Base-by-base conservation (phyloP, 2,888 invertebrate genomes). In the Smittia sp. region DNA sequence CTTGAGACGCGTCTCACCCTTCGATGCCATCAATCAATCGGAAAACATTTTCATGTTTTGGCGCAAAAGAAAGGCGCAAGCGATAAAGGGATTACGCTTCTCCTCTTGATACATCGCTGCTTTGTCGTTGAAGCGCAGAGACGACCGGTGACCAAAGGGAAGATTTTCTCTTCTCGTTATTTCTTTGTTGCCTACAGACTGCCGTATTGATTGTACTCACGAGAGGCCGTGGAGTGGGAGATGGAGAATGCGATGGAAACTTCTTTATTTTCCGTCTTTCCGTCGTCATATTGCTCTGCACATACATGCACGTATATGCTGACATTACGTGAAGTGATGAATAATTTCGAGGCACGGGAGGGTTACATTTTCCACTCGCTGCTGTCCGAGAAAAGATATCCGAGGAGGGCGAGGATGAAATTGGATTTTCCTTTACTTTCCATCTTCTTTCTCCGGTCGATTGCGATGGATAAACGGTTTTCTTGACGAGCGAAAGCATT, bases 251-350 rank as follows among this genome's bases (percentile, higher is more conserved):
- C 32, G 32, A 58, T 58, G 58, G 58, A 58, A 58, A 58, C 22
- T 58, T 58, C 58, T 58, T 58, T 58, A 58, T 22, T 20, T 58
- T 58, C 20, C 20, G 4, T 22, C 58, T 11, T 22, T 58, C 1
- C 20, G 58, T 18, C 18, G 9, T 58, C 18, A 58, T 18, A 22
- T 18, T 20, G 18, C 9, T 6, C 18, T 4, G 22, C 1, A 24
- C 69, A 69, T 69, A 69, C 41, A 69, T 69, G 69, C 69, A 69
- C 69, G 69, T 69, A 52, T 27, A 27, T 69, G 69, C 69, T 69
- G 69, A 69, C 69, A 69, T 69, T 69, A 69, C 69, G 69, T 69
- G 69, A 69, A 69, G 69, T 27, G 54, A 69, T 69, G 69, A 69
- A 69, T 69, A 69, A 69, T 69, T 69, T 69, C 69, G 69, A 69